Conservation (phyloP, 2,113 vertebrate species). For the Melanostigma gelatinosum region DNA sequence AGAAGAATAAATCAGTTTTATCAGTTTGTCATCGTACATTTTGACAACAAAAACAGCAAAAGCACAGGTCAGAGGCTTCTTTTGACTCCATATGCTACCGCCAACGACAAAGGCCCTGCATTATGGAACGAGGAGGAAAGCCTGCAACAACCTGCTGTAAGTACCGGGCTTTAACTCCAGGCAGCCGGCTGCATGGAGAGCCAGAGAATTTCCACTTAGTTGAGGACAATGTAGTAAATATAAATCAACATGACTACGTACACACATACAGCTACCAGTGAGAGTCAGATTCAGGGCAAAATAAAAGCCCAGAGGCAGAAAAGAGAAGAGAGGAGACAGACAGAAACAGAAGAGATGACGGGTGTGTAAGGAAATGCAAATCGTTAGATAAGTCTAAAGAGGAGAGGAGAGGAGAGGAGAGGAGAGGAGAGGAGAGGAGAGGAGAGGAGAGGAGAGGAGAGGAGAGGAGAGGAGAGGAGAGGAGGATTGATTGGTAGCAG, state of each 20-base stretch:
- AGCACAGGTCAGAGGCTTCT: slow-evolving; percentile 10
- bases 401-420: background rate
- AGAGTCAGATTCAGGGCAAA: slow-evolving; percentile 21
- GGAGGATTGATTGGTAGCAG: slow-evolving; percentile 42
- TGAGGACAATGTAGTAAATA: slow-evolving; percentile 30
- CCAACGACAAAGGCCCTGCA: slow-evolving; percentile 39
- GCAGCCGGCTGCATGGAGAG: slow-evolving; percentile 36
- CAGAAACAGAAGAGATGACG: background rate
- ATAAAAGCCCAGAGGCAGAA: slow-evolving; percentile 8
- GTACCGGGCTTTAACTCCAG: slow-evolving; percentile 33
- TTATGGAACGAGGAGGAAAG: slow-evolving; percentile 41
- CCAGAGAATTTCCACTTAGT: slow-evolving; percentile 39
- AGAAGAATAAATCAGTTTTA: slow-evolving; percentile 6
- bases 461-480: background rate
- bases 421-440: background rate
- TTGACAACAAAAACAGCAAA: slow-evolving; percentile 3
- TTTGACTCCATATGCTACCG: background rate
- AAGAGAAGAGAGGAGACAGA: background rate
- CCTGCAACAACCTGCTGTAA: slow-evolving; percentile 63
- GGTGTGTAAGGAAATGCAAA: slow-evolving; percentile 12
- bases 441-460: background rate
- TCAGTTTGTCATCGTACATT: background rate
- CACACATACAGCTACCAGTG: background rate
- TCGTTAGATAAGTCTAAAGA: background rate
- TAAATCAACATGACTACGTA: slow-evolving; percentile 4